Base-by-base conservation (phyloP, 2,113 vertebrate species). In the Pomatorhinus ruficollis region DNA sequence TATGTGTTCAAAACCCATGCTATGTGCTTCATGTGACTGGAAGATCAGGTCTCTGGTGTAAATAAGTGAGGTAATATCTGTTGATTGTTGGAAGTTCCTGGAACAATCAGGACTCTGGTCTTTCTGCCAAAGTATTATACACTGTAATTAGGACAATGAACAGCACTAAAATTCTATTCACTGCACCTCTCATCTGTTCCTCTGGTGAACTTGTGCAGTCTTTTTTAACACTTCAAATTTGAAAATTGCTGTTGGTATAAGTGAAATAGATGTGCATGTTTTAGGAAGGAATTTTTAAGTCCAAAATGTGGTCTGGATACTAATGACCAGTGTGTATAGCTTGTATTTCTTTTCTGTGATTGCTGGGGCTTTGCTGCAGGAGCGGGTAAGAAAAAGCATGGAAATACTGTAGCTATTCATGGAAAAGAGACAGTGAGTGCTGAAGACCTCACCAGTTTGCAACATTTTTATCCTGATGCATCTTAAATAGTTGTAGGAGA, bases 71-170 rank as follows among this genome's bases (percentile, higher is more conserved):
- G 65, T 88, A 94, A 89, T 89, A 83, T 44, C 71, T 91, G 84
- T 49, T 89, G 85, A 93, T 86, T 83, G 71, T 83, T 86, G 65
- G 44, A 56, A 83, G 61, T 88, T 96, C 90, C 82, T 81, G 85
- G 93, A 95, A 91, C 59, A 90, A 68, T 80, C 42, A 78, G 39
- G 22, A 47, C 47, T 90, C 31, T 52, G 64, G 25, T 72, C 40
- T 53, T 44, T 83, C 82, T 93, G 90, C 90, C 86, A 92, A 93
- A 93, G 78, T 88, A 70, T 83, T 92, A 78, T 92, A 95, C 86
- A 47, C 47, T 81, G 64, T 57, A 95, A 92, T 90, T 90, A 89
- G 64, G 64, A 81, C 71, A 89, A 70, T 47, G 39, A 69, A 66
- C 60, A 75, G 44, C 28, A n/a, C 42, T 66, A 70, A 59, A 86